Percentiles rank a stretch among this genome's conserved stretches.
phyloP scores from a whole-genome alignment of 92 coral and sea anemone species.

The Parazoanthus swiftii region DNA sequence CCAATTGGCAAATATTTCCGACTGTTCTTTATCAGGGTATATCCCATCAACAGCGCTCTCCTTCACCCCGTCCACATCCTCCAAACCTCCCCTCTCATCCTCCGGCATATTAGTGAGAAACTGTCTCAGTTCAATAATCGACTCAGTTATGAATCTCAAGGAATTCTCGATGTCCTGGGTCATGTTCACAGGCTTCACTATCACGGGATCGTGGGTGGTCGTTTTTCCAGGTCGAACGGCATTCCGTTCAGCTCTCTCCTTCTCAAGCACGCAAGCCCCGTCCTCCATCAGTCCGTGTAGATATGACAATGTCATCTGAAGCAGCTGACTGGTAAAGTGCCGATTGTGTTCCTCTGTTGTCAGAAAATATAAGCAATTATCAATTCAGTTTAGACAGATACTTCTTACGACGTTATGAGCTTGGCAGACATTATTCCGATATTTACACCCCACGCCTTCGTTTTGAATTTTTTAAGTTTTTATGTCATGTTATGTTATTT shows the following conservation, averaged over 20 bases:
- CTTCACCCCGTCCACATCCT: neutral
- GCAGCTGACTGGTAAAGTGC: conserved; percentile 87
- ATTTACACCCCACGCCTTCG: no score
- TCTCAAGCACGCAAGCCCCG: conserved; percentile 75
- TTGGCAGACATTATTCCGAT: no score
- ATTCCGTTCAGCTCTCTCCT: conserved; percentile 33
- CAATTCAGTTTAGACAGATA: neutral
- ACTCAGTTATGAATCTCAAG: conserved; percentile 56
- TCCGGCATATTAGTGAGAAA: conserved; percentile 68
- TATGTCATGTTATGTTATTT: no score
- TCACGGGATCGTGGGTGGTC: neutral
- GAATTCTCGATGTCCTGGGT: conserved; percentile 49
- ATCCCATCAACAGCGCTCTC: neutral
- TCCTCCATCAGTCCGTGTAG: conserved; percentile 87
- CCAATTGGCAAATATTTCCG: conserved; percentile 22
- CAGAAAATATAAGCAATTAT: neutral
- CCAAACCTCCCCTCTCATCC: conserved; percentile 19
- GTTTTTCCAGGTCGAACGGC: conserved; percentile 16
- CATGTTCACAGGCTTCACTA: conserved; percentile 14
- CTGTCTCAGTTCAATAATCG: conserved; percentile 70
- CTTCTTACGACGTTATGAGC: no score
- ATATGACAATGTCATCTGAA: conserved; percentile 87
- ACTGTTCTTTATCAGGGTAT: neutral
- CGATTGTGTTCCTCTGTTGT: conserved; percentile 83
- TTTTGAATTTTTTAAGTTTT: no score